Base-by-base conservation (phyloP, 2,888 invertebrate species). In the Lagria hirta region DNA sequence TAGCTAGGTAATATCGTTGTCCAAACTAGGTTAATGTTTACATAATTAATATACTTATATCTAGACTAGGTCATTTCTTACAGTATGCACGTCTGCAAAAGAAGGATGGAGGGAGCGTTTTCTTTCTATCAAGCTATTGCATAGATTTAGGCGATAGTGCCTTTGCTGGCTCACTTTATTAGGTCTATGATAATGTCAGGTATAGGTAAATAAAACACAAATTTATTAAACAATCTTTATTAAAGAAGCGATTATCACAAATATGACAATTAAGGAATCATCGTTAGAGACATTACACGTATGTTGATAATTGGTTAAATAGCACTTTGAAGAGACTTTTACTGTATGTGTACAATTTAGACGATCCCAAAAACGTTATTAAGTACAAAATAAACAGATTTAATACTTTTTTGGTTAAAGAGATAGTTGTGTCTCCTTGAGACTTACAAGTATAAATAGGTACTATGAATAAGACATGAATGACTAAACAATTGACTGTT, bases 191-290 rank as follows among this genome's bases (percentile, higher is more conserved):
- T n/a, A n/a, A n/a, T n/a, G n/a, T n/a, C n/a, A n/a, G n/a, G n/a
- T n/a, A n/a, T n/a, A n/a, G n/a, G n/a, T n/a, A n/a, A n/a, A n/a
- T n/a, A 29, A 29, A 16, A 36, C 3, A 36, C 8, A 11, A 29
- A 48, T 62, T 60, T 62, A 70, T 68, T 68, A 70, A 72, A 70
- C 66, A 70, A 69, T 65, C 60, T 70, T 72, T 71, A 71, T 71
- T 70, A 67, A 69, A 68, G 70, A 72, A 73, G 71, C 71, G 69
- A 71, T 72, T 73, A 73, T 73, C 73, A 73, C 73, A 73, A 70
- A 68, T 63, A 68, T 71, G 71, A 71, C 72, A 71, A 69, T 70
- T 68, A 67, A 66, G 64, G 65, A 71, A 68, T 68, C 68, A 64
- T 62, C 63, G 65, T 67, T 66, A 66, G 63, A 64, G 17, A 58